Evolutionary conservation across 2,797 vertebrate genomes (phyloP).

Genomic region (Pantherophis vulpinus): DNA sequence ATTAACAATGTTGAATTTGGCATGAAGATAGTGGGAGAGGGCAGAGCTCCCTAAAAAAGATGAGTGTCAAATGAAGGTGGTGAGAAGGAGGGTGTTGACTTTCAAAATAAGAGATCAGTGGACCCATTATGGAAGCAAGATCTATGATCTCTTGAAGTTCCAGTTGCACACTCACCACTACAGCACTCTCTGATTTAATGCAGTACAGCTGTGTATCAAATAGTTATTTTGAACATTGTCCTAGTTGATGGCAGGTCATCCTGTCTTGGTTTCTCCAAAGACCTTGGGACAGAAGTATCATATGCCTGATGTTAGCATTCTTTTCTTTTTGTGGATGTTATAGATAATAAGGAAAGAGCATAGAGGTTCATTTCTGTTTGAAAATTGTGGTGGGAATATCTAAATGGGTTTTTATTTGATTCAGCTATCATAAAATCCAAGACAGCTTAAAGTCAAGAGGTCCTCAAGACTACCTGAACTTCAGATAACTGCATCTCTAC

Average conservation of each 20-base stretch:
- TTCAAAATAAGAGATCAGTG: not conserved
- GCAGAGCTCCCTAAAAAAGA: not conserved
- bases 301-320: rapidly evolving
- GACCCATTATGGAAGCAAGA: not conserved
- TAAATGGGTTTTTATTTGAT: not conserved
- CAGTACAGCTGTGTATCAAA: conserved; percentile 3
- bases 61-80: too few species aligned
- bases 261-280: conserved; percentile 30
- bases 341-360: not conserved
- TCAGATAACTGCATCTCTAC: not conserved
- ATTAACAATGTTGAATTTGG: not conserved
- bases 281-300: not conserved
- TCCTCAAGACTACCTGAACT: not conserved
- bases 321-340: not conserved
- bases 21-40: too few species aligned
- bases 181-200: not conserved
- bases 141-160: conserved; percentile 8
- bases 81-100: not conserved
- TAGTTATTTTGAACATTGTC: not conserved
- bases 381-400: not conserved
- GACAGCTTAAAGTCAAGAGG: too few species aligned
- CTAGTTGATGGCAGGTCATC: not conserved
- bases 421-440: not conserved
- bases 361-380: not conserved
- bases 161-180: not conserved